Conservation (phyloP, 2,113 vertebrate species). For the Puntigrus tetrazona region DNA sequence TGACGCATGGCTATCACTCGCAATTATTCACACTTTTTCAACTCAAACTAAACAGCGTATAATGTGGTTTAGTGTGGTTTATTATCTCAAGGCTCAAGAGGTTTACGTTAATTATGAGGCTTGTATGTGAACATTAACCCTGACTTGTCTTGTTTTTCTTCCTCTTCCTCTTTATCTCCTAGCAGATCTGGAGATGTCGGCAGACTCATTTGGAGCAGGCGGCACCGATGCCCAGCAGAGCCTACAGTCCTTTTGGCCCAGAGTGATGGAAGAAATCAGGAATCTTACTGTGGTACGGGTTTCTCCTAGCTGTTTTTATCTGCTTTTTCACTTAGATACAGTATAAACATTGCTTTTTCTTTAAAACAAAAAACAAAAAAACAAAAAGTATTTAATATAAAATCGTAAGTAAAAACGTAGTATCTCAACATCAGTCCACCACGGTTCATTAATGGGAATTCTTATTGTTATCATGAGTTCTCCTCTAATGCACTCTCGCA, state of each 20-base stretch:
- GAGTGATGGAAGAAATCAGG: slow-evolving; percentile 97
- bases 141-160: not conserved
- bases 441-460: not conserved
- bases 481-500: slow-evolving; percentile 40
- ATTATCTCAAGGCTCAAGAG: slow-evolving; percentile 4
- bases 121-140: not conserved
- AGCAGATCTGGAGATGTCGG: slow-evolving; percentile 85
- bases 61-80: not conserved
- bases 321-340: not conserved
- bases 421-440: not conserved
- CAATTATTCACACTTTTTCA: not conserved
- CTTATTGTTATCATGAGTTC: not conserved
- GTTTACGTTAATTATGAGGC: not conserved
- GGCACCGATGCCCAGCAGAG: slow-evolving; percentile 95
- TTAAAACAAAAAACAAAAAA: not conserved
- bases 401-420: not conserved
- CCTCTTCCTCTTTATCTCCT: not conserved
- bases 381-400: not conserved
- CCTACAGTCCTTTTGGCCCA: slow-evolving; percentile 97
- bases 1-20: not conserved
- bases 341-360: not conserved
- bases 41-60: not conserved
- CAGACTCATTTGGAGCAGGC: slow-evolving; percentile 85
- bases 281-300: slow-evolving; percentile 90
- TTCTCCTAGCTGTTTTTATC: not conserved